phyloP scores from a whole-genome alignment of 2,797 vertebrate genomes.

The Myoxocephalus aenaeus region DNA sequence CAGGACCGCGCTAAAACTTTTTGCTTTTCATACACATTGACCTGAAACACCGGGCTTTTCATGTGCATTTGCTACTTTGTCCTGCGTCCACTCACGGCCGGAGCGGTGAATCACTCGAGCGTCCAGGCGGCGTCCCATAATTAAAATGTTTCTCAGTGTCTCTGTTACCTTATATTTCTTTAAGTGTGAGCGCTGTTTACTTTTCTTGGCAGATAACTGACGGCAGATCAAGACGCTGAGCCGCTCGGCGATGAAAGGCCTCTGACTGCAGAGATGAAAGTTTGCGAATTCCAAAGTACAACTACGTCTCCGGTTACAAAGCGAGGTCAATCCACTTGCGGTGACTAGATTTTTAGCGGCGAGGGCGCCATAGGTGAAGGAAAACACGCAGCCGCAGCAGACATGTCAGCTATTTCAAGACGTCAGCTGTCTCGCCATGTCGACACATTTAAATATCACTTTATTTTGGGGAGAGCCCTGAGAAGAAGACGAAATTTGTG shows the following conservation, averaged over 20 bases:
- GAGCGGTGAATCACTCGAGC: slow-evolving; percentile 44
- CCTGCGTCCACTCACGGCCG: slow-evolving; percentile 1
- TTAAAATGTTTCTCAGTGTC: slow-evolving; percentile 69
- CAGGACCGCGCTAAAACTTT: background rate
- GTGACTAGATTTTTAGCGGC: slow-evolving; percentile 76
- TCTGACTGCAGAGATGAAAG: slow-evolving; percentile 85
- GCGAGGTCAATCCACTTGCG: slow-evolving; percentile 87
- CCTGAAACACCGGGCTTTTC: background rate
- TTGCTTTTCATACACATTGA: background rate
- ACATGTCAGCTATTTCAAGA: slow-evolving; percentile 65
- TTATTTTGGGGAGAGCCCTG: background rate
- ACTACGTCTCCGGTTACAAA: slow-evolving; percentile 84
- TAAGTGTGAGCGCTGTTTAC: slow-evolving; percentile 68
- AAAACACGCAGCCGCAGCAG: slow-evolving; percentile 61
- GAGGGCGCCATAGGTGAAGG: slow-evolving; percentile 62
- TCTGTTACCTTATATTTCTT: slow-evolving; percentile 56
- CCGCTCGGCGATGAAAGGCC: slow-evolving; percentile 81
- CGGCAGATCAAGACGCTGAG: slow-evolving; percentile 72
- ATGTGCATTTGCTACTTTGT: background rate
- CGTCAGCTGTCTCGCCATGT: slow-evolving; percentile 68
- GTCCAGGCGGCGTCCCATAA: slow-evolving; percentile 41
- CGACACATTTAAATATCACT: slow-evolving; percentile 25
- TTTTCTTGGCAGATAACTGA: slow-evolving; percentile 73
- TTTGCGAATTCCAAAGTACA: slow-evolving; percentile 85
- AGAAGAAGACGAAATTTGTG: slow-evolving; percentile 48